Evolutionary conservation across 2,113 vertebrate genomes (phyloP).

Genomic region (Chunga burmeisteri): DNA sequence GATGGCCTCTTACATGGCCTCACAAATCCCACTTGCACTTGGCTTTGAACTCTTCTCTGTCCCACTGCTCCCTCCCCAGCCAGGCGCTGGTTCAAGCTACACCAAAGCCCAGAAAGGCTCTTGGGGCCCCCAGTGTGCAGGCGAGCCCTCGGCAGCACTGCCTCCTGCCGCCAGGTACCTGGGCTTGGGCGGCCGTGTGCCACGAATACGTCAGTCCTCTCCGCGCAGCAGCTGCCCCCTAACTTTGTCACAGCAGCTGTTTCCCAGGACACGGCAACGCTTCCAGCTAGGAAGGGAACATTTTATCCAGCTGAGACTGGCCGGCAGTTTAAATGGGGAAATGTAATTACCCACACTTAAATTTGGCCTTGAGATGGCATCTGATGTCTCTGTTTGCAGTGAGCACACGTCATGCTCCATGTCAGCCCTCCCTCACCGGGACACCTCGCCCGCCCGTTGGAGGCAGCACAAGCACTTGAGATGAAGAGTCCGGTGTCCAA

Average conservation of each 20-base stretch:
- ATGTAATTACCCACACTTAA: slow-evolving; percentile 36
- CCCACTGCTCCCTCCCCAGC: background rate
- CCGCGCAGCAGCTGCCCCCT: background rate
- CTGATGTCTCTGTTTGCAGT: background rate
- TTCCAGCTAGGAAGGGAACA: slow-evolving; percentile 43
- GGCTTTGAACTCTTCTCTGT: background rate
- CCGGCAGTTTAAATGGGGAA: slow-evolving; percentile 31
- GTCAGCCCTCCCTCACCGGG: background rate
- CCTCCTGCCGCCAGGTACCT: background rate
- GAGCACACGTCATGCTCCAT: accelerated
- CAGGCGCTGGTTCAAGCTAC: background rate
- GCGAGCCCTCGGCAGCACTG: accelerated
- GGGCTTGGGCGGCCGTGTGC: accelerated
- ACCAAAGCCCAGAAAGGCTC: background rate
- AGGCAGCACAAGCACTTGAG: background rate
- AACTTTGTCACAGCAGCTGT: slow-evolving; percentile 37
- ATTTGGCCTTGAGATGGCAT: slow-evolving; percentile 8
- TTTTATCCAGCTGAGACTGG: slow-evolving; percentile 37
- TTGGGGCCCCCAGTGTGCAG: accelerated
- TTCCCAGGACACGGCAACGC: background rate
- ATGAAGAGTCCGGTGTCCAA: background rate
- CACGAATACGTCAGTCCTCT: background rate
- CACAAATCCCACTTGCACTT: background rate
- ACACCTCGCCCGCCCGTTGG: background rate
- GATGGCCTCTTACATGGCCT: background rate